phyloP scores from a whole-genome alignment of 2,888 invertebrate genomes.

The Heliconius charithonia region DNA sequence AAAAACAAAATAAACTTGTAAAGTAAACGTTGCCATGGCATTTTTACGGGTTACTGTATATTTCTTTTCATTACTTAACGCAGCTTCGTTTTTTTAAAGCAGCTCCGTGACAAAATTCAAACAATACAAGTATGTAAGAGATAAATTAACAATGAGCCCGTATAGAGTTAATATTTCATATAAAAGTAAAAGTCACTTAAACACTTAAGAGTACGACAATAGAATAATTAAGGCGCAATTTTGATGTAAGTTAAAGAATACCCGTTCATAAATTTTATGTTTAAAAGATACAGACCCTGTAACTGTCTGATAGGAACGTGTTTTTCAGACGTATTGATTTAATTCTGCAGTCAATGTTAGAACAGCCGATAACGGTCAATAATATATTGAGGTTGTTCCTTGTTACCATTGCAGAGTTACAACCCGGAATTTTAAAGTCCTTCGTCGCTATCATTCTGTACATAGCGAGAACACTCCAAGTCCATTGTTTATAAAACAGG shows the following conservation, averaged over 20 bases:
- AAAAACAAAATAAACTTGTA: neutral
- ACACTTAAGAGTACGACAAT: constrained; percentile 4
- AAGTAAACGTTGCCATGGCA: constrained; percentile 12
- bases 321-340: constrained; percentile 44
- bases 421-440: constrained; percentile 51
- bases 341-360: constrained; percentile 33
- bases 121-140: constrained; percentile 37
- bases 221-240: neutral
- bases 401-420: constrained; percentile 39
- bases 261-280: constrained; percentile 19
- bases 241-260: neutral
- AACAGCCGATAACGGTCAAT: constrained; percentile 34
- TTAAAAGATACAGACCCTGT: constrained; percentile 26
- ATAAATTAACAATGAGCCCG: constrained; percentile 44
- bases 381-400: constrained; percentile 29
- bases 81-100: constrained; percentile 25
- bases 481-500: constrained; percentile 52
- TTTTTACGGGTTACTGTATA: constrained; percentile 30
- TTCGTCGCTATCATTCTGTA: constrained; percentile 49
- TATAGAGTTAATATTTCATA: constrained; percentile 40
- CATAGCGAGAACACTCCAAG: constrained; percentile 47
- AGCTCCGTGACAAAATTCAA: constrained; percentile 36
- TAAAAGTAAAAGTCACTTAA: constrained; percentile 26
- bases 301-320: constrained; percentile 37
- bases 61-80: constrained; percentile 16